Conservation (phyloP, 2,113 vertebrate species). For the Ifrita kowaldi region DNA sequence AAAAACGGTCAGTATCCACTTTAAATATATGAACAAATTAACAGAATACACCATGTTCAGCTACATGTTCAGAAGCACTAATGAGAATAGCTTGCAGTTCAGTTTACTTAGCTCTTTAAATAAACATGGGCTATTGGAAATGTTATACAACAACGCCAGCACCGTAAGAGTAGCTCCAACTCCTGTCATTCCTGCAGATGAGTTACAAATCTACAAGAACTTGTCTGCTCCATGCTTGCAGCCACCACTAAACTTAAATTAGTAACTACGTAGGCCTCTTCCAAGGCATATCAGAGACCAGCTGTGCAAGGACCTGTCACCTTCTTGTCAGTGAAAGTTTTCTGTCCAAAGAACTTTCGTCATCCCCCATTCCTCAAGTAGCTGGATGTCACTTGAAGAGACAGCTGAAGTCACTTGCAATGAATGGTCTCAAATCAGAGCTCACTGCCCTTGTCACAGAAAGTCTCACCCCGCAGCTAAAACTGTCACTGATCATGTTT, state of each 20-base stretch:
- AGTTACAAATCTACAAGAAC: slow-evolving; percentile 68
- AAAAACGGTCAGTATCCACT: not conserved
- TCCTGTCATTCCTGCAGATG: slow-evolving; percentile 67
- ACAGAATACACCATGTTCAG: slow-evolving; percentile 32
- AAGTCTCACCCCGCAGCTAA: slow-evolving; percentile 86
- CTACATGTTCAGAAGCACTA: slow-evolving; percentile 44
- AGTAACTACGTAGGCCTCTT: slow-evolving; percentile 81
- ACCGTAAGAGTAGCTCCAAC: slow-evolving; percentile 56
- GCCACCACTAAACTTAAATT: slow-evolving; percentile 80
- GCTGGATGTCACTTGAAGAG: slow-evolving; percentile 93
- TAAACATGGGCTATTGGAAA: slow-evolving; percentile 68
- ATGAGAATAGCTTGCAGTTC: slow-evolving; percentile 62
- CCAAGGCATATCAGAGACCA: slow-evolving; percentile 81
- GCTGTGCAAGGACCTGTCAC: slow-evolving; percentile 92
- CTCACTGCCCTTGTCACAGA: slow-evolving; percentile 93
- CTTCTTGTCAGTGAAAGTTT: slow-evolving; percentile 93
- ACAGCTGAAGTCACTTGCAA: slow-evolving; percentile 94
- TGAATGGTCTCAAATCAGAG: slow-evolving; percentile 93
- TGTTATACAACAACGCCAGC: slow-evolving; percentile 56
- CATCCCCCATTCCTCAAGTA: slow-evolving; percentile 84
- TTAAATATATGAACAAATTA: slow-evolving; percentile 55
- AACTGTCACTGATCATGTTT: slow-evolving; percentile 88
- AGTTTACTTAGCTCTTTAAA: slow-evolving; percentile 66
- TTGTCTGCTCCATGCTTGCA: slow-evolving; percentile 70
- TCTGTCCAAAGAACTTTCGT: slow-evolving; percentile 92